Conservation (phyloP, 2,113 vertebrate genomes). For the Hippocampus comes region DNA sequence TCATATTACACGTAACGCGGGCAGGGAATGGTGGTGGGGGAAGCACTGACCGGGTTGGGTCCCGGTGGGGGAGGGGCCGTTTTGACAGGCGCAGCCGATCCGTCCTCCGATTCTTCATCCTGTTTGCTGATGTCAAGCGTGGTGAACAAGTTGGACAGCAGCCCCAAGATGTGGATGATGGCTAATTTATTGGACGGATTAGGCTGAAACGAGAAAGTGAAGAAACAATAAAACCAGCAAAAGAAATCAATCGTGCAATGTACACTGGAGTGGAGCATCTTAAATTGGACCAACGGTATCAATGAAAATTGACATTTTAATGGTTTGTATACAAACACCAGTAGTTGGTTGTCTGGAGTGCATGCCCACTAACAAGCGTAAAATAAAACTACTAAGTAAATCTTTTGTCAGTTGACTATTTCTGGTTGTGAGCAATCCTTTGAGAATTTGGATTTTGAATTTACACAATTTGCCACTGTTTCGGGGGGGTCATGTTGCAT, state of each 20-base stretch:
- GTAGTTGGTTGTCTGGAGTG: too few relatives aligned
- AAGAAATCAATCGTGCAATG: too few relatives aligned
- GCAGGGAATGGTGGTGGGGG: background rate
- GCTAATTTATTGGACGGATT: slow-evolving; percentile 97
- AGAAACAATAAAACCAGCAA: background rate
- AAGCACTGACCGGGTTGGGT: slow-evolving; percentile 88
- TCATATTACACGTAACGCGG: background rate
- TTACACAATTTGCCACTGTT: too few relatives aligned
- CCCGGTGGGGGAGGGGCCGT: slow-evolving; percentile 84
- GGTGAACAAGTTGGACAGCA: slow-evolving; percentile 97
- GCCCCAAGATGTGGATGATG: slow-evolving; percentile 96
- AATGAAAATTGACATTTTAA: too few relatives aligned
- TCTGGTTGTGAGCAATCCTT: too few relatives aligned
- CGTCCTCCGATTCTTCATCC: slow-evolving; percentile 87
- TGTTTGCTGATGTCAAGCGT: slow-evolving; percentile 96
- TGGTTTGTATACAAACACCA: too few relatives aligned
- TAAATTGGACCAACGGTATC: background rate
- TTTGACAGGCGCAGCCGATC: slow-evolving; percentile 81
- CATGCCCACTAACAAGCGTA: too few relatives aligned
- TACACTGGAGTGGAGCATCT: background rate
- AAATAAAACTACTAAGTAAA: too few relatives aligned
- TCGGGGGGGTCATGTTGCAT: too few relatives aligned
- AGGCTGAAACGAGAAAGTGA: slow-evolving; percentile 77
- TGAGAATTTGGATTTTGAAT: too few relatives aligned
- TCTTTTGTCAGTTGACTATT: too few relatives aligned